Conservation (phyloP, 2,113 vertebrate genomes). For the Cettia cetti region DNA sequence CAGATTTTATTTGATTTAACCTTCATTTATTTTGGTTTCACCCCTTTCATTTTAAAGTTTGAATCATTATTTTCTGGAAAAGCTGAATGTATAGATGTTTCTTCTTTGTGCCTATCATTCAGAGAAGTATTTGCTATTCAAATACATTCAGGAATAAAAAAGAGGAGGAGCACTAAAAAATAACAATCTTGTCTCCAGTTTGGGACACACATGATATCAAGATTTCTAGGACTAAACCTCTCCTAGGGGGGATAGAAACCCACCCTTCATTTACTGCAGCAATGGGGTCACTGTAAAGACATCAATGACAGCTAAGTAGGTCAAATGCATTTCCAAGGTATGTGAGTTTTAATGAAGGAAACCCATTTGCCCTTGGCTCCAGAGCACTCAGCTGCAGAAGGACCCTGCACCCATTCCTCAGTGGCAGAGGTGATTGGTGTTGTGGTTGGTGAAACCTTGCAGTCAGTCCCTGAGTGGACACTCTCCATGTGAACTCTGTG, state of each 20-base stretch:
- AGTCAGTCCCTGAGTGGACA: neutral
- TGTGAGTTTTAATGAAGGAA: neutral
- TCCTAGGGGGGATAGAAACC: neutral
- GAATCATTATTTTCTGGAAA: neutral
- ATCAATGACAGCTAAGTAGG: neutral
- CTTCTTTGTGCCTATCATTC: neutral
- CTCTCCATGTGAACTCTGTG: neutral
- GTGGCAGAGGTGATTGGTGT: neutral
- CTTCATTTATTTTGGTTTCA: neutral
- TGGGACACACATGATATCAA: neutral
- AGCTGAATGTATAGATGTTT: neutral
- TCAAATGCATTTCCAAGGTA: neutral
- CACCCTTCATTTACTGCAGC: neutral
- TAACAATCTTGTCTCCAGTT: neutral
- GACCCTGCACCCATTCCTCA: neutral
- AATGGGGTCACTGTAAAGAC: neutral
- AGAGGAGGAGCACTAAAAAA: neutral
- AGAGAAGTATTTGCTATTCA: neutral
- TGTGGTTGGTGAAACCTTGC: neutral
- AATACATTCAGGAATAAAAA: neutral
- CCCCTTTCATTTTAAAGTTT: neutral
- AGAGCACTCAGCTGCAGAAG: accelerated
- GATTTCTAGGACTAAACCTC: neutral
- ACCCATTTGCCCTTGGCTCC: accelerated
- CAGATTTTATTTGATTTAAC: neutral